phyloP scores from a whole-genome alignment of 1,140 invertebrate genomes.

The Holcopasites calliopsidis region DNA sequence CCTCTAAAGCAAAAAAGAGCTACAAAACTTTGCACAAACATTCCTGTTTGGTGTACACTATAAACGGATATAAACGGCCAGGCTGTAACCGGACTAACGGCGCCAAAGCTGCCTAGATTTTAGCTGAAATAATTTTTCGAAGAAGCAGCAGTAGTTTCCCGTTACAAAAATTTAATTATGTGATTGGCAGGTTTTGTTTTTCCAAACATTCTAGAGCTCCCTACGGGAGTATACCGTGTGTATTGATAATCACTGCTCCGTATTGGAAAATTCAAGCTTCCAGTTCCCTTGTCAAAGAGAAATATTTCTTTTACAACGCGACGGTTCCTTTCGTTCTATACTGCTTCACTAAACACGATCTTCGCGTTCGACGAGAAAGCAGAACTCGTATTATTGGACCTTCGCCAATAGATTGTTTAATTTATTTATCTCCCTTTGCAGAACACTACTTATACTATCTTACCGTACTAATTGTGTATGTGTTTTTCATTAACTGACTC shows the following conservation, averaged over 20 bases:
- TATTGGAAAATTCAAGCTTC: background rate
- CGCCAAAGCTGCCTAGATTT: background rate
- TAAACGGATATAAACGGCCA: background rate
- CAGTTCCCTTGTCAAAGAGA: background rate
- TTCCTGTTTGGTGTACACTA: background rate
- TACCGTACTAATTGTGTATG: background rate
- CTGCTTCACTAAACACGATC: background rate
- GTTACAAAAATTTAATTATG: background rate
- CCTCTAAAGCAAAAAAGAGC: background rate
- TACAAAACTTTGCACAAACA: background rate
- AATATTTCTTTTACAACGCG: slow-evolving; percentile 21
- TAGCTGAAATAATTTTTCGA: background rate
- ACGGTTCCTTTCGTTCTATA: background rate
- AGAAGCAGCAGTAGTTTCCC: background rate
- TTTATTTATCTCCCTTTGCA: slow-evolving; percentile 41
- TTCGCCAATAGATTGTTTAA: slow-evolving; percentile 44
- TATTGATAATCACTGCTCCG: background rate
- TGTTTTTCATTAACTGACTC: too few species aligned
- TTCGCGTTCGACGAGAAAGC: background rate
- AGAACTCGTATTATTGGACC: slow-evolving; percentile 8
- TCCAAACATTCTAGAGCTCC: background rate
- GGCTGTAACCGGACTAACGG: too few species aligned
- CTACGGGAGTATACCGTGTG: background rate
- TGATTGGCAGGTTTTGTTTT: background rate
- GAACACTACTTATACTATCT: background rate